Percentiles rank a stretch among this genome's conserved stretches.
phyloP scores from a whole-genome alignment of 1,140 invertebrate genomes.

The Formica selysi region DNA sequence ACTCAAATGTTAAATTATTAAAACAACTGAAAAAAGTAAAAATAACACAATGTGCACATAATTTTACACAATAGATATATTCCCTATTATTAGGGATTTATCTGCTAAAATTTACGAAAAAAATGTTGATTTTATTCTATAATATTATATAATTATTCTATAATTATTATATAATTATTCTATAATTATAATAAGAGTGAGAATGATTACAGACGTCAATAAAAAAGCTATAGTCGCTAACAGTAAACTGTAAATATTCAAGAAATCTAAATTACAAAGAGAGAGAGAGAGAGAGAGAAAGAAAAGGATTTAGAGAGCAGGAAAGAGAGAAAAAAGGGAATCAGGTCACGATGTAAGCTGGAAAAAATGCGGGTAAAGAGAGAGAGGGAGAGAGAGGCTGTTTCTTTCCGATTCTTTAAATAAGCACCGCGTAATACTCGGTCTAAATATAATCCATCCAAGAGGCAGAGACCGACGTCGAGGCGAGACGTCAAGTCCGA shows the following conservation, averaged over 20 bases:
- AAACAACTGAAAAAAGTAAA: too few relatives aligned
- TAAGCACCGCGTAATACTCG: constrained; percentile 84
- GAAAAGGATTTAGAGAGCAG: constrained; percentile 13
- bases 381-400: constrained; percentile 19
- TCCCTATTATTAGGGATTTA: too few relatives aligned
- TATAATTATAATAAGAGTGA: too few relatives aligned
- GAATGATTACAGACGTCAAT: too few relatives aligned
- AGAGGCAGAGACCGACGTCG: constrained; percentile 33
- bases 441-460: constrained; percentile 82
- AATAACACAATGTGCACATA: too few relatives aligned
- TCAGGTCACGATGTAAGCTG: constrained; percentile 18
- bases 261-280: constrained; percentile 20
- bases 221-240: neutral
- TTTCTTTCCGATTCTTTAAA: constrained; percentile 84
- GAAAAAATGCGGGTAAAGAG: constrained; percentile 25
- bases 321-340: constrained; percentile 16
- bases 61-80: too few relatives aligned
- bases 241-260: neutral
- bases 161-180: too few relatives aligned
- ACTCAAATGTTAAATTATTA: too few relatives aligned
- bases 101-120: too few relatives aligned
- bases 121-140: too few relatives aligned
- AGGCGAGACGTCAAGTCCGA: constrained; percentile 50
- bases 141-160: too few relatives aligned
- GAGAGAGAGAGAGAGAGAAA: neutral